These are phyloP conservation scores for rabbit (Oryctolagus cuniculus) DNA, from an alignment of 2,113 vertebrate species.

Conservation along the genomic window DNA sequence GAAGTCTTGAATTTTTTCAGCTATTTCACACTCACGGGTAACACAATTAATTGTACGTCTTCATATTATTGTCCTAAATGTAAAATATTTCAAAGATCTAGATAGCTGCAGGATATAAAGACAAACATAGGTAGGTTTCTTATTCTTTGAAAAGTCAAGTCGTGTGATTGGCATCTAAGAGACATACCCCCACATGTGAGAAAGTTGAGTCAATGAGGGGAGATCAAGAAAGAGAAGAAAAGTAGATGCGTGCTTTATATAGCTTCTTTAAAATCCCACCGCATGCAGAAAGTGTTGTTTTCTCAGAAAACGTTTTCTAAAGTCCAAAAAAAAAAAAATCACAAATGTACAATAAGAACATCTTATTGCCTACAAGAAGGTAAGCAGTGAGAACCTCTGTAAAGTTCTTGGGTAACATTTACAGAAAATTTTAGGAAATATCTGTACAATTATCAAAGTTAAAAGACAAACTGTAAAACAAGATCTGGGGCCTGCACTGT, in stretches of 20 bases:
- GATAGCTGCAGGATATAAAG: conserved; percentile 14
- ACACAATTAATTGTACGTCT: not conserved
- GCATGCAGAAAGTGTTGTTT: not conserved
- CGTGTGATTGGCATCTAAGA: not conserved
- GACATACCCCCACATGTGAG: not conserved
- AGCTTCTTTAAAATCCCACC: not conserved
- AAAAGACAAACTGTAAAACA: not conserved
- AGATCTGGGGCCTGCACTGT: not conserved
- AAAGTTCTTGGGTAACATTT: not conserved
- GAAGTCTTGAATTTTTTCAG: not conserved
- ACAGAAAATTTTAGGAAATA: conserved; percentile 25
- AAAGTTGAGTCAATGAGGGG: not conserved
- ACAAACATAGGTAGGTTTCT: not conserved
- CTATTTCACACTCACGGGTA: not conserved
- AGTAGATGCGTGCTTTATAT: not conserved
- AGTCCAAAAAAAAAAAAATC: not conserved
- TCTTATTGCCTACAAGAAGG: not conserved
- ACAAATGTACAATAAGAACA: not conserved
- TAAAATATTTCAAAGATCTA: conserved; percentile 56
- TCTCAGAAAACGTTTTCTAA: not conserved
- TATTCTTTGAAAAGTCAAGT: not conserved
- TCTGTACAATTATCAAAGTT: not conserved
- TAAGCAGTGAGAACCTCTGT: not conserved
- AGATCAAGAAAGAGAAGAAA: not conserved
- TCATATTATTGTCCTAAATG: not conserved